Evolutionary conservation across 2,113 vertebrate species (phyloP), one percentile per base, ranked within the genome.

Genomic region (Elachura formosa): DNA sequence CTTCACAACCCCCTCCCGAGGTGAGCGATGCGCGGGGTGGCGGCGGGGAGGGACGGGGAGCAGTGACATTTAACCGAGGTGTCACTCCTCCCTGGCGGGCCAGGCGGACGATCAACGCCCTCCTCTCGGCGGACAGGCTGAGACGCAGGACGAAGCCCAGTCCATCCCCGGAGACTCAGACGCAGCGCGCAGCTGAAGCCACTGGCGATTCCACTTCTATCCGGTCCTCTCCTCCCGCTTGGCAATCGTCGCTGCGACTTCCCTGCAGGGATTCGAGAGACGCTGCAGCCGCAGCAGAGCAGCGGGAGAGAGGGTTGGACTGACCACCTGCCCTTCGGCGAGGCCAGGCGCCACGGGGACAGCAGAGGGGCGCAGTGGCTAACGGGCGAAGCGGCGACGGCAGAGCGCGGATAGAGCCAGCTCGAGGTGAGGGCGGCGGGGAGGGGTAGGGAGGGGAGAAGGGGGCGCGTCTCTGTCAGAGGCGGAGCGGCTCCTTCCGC

Each of bases 121-220:
- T 93, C 48, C 79, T 80, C 69, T 81, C 52, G 52, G 48, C 63
- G 48, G 43, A 54, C 74, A 76, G 18, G 52, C 41, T 66, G 56
- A 84, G 51, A 29, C n/a, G 56, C 68, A 71, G 69, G 74, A 71
- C n/a, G 87, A 93, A 93, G 41, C 87, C 68, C 78, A 55, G 94
- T 93, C 90, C 94, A 93, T 95, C 56, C 62, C 87, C 78, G 29
- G 83, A 93, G 87, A 90, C 51, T 17, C 14, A 80, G 68, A 66
- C 68, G 68, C 90, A 55, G 93, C 38, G 66, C 49, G 34, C 51
- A 72, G 40, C 36, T 25, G 49, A 26, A 61, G 43, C 40, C 15
- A 29, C 71, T 40, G 67, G 61, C 38, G 29, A n/a, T 61, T 82
- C 46, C 36, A 16, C 51, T 91, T 31, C 34, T 66, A 34, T 76